phyloP scores from a whole-genome alignment of 2,113 vertebrate species.

The Varanus komodoensis region DNA sequence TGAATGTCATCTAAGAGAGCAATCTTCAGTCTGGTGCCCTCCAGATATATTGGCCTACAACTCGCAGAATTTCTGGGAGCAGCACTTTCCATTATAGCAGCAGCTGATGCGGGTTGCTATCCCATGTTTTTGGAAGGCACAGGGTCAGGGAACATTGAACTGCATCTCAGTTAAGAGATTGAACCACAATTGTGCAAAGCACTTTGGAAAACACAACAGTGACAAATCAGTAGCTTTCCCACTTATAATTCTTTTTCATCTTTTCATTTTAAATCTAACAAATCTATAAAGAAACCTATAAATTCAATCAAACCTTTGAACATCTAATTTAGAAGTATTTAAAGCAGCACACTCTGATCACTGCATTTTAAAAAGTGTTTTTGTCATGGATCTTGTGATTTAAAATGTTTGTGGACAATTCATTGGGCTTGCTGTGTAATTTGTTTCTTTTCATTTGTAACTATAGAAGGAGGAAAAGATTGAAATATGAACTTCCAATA shows the following conservation, averaged over 20 bases:
- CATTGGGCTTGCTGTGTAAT: slow-evolving; percentile 32
- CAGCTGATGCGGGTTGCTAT: too few species aligned
- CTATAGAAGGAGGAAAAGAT: slow-evolving; percentile 50
- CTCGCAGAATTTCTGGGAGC: too few species aligned
- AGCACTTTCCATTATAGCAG: too few species aligned
- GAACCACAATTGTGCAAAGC: neutral
- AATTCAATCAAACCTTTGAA: slow-evolving; percentile 34
- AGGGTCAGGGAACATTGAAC: too few species aligned
- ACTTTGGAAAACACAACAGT: neutral
- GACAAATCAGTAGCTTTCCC: slow-evolving; percentile 10
- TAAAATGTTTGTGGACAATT: slow-evolving; percentile 36
- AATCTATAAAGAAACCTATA: neutral
- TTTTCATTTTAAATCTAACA: slow-evolving; percentile 36
- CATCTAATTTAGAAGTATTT: slow-evolving; percentile 27
- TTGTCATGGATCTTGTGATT: slow-evolving; percentile 43
- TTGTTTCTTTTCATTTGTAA: slow-evolving; percentile 56
- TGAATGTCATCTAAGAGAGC: neutral
- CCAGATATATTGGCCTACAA: too few species aligned
- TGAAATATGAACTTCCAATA: slow-evolving; percentile 53
- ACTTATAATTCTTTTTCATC: neutral
- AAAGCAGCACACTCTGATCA: slow-evolving; percentile 43
- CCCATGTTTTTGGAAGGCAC: too few species aligned
- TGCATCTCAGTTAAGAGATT: neutral
- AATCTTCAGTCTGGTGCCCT: neutral
- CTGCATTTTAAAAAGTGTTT: slow-evolving; percentile 28